Conservation (phyloP, 2,113 vertebrate species). For the Psittacula cyanocephala region DNA sequence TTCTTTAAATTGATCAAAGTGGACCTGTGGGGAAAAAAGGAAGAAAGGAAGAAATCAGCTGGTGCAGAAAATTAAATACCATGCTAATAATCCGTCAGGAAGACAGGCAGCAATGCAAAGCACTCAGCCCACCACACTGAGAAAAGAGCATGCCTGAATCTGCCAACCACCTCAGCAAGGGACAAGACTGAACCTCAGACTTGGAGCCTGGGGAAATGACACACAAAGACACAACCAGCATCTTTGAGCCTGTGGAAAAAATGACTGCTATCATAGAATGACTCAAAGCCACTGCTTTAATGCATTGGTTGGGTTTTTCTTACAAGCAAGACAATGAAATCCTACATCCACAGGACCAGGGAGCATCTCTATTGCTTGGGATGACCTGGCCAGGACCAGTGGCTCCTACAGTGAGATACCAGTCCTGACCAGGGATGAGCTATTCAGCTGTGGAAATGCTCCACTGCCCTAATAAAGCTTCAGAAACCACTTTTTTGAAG, state of each 20-base stretch:
- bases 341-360: rapidly evolving
- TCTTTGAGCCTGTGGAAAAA: rapidly evolving
- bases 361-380: neutral
- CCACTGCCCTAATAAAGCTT: neutral
- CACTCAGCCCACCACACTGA: rapidly evolving
- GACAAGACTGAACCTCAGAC: rapidly evolving
- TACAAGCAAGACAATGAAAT: rapidly evolving
- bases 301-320: neutral
- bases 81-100: neutral
- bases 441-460: neutral
- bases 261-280: rapidly evolving
- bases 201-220: neutral
- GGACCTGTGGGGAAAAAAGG: slow-evolving; percentile 75
- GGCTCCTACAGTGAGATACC: neutral
- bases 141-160: too few relatives aligned
- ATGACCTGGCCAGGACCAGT: neutral
- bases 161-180: rapidly evolving
- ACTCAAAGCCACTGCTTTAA: neutral
- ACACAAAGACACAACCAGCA: rapidly evolving
- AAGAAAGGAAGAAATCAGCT: neutral
- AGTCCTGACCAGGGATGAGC: neutral
- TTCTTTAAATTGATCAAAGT: slow-evolving; percentile 94
- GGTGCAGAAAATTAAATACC: neutral
- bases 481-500: neutral
- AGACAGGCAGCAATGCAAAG: neutral